Base-by-base conservation (phyloP, 1,140 invertebrate species). In the Caenorhabditis brenneri region DNA sequence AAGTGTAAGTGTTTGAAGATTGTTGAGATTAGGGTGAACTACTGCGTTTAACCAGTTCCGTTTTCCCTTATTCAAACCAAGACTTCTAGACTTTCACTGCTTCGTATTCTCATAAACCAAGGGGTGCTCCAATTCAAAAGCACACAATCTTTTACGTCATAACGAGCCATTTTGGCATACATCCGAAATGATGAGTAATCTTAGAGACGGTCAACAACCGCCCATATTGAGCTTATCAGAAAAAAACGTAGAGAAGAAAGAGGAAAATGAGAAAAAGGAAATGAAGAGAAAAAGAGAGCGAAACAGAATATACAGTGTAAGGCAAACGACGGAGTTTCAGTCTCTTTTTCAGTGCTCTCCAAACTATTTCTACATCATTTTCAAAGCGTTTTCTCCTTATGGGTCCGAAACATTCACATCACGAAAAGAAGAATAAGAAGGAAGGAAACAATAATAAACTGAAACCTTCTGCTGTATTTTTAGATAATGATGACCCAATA, bases 141-240 rank as follows among this genome's bases (percentile, higher is more conserved):
- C n/a, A 74, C 36, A n/a, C 36, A 74, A 74, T 74, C 65, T 74
- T 15, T 24, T 42, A 74, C 65, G 65, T 74, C 65, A 74, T 42
- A 12, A 2, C 36, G 2, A n/a, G 19, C n/a, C 33, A 19, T 65
- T 39, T 65, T 39, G 58, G 33, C 15, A 74, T 42, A 27, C 65
- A 74, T 74, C 33, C 65, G 36, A 74, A 74, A 6, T 19, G 58
- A 65, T 65, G 58, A 65, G 58, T 65, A 74, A 74, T 24, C 46
- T 24, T 46, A 74, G 42, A 12, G n/a, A 74, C 33, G 22, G 65
- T 74, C 65, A 74, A 74, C 65, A 74, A 74, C 65, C 65, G 24
- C 65, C 33, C 36, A 74, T 46, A 29, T 12, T 33, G 58, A 33
- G 65, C 65, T 74, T 74, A 74, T 74, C 65, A 42, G 65, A 36